Evolutionary conservation across 1,140 invertebrate species (phyloP).

Genomic region (Dendroctonus ponderosae): DNA sequence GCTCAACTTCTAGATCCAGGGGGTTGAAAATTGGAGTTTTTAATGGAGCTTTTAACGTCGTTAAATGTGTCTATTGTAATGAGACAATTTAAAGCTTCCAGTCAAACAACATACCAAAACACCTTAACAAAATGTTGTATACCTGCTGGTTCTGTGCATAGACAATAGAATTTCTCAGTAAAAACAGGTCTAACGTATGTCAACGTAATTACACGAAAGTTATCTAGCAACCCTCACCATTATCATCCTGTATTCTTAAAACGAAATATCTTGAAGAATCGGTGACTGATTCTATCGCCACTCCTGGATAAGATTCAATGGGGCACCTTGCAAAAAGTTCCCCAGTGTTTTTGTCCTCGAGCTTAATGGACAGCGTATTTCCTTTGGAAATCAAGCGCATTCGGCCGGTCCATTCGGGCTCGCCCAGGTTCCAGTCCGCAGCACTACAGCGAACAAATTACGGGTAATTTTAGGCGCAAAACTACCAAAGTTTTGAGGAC

Average conservation of each 20-base stretch:
- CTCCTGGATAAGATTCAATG: conserved; percentile 92
- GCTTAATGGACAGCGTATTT: conserved; percentile 81
- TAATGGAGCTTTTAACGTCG: no score
- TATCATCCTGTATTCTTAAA: conserved; percentile 90
- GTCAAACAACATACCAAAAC: no score
- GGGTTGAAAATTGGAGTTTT: no score
- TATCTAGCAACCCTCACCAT: conserved; percentile 57
- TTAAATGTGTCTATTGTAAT: no score
- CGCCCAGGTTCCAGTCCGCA: conserved; percentile 95
- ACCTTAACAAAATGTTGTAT: no score
- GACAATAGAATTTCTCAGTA: no score
- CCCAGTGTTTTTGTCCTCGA: conserved; percentile 94
- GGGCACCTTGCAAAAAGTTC: conserved; percentile 98
- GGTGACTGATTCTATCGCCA: conserved; percentile 91
- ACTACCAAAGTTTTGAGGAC: neutral
- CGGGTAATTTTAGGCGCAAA: conserved; percentile 1
- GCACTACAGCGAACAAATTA: conserved; percentile 63
- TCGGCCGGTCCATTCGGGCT: conserved; percentile 94
- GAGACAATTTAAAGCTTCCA: no score
- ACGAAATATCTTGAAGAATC: conserved; percentile 99
- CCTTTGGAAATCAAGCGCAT: conserved; percentile 88
- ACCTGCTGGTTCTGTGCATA: no score
- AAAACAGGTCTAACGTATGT: no score
- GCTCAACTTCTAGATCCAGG: no score
- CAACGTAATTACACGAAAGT: no score